Conservation (phyloP, 2,797 vertebrate genomes). For the Macropus fuliginosus region DNA sequence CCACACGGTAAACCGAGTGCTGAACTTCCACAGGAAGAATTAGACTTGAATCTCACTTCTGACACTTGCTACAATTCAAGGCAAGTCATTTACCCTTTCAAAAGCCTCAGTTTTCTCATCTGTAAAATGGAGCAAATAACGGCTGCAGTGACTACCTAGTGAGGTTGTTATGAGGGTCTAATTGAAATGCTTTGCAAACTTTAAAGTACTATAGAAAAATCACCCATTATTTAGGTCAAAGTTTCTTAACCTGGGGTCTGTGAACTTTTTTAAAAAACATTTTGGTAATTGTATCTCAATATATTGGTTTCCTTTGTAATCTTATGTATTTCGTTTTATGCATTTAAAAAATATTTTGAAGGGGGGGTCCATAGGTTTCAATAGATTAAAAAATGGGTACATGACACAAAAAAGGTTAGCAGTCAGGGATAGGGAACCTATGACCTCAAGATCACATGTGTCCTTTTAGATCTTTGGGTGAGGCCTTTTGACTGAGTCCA, state of each 20-base stretch:
- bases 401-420: background rate
- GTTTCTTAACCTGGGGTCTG: background rate
- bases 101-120: background rate
- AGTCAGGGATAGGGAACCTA: too few relatives aligned
- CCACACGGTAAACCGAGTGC: too few relatives aligned
- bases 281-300: background rate
- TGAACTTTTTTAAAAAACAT: background rate
- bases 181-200: background rate
- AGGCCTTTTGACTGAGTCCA: too few relatives aligned
- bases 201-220: background rate
- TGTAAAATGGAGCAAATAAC: background rate
- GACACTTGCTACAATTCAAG: too few relatives aligned
- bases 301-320: background rate
- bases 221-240: background rate
- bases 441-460: too few relatives aligned
- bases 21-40: too few relatives aligned
- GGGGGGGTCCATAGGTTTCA: background rate
- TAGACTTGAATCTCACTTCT: too few relatives aligned
- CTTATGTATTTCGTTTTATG: background rate
- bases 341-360: background rate
- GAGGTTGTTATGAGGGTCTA: background rate
- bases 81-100: too few relatives aligned
- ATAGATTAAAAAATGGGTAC: background rate
- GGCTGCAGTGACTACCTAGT: too few relatives aligned
- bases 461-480: too few relatives aligned